These are phyloP conservation scores for Micromussa lordhowensis DNA, from an alignment of 92 coral and sea anemone genomes.

Conservation along the genomic window DNA sequence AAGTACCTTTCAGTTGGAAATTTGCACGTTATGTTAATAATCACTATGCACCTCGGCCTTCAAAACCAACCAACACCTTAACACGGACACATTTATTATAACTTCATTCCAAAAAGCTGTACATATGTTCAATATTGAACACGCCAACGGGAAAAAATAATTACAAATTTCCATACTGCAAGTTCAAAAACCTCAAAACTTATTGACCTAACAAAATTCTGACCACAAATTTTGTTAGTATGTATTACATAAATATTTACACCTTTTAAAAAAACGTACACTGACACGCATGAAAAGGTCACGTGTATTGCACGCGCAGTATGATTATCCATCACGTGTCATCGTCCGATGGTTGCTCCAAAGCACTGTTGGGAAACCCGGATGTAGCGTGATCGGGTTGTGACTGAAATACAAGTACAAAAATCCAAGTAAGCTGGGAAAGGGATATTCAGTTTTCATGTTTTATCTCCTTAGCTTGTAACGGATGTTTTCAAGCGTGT, in stretches of 20 bases:
- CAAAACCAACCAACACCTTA: too few relatives aligned
- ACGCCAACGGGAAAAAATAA: not conserved
- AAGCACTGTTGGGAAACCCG: slow-evolving; percentile 51
- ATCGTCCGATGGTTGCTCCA: slow-evolving; percentile 65
- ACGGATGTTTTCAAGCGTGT: not conserved
- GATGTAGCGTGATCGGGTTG: slow-evolving; percentile 67
- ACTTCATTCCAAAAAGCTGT: not conserved
- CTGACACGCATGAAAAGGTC: not conserved
- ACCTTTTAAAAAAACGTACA: not conserved
- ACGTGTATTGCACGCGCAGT: not conserved
- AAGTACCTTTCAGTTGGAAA: too few relatives aligned
- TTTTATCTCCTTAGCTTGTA: not conserved
- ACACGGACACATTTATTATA: too few relatives aligned
- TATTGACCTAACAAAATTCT: not conserved
- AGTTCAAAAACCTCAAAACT: not conserved
- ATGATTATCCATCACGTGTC: slow-evolving; percentile 48
- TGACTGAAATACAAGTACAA: not conserved
- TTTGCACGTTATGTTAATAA: too few relatives aligned
- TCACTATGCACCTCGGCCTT: too few relatives aligned
- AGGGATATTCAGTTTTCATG: not conserved
- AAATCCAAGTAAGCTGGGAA: not conserved
- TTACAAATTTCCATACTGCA: not conserved
- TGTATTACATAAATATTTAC: not conserved
- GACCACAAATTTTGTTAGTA: not conserved
- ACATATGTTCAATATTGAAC: not conserved